phyloP scores from a whole-genome alignment of 1,140 invertebrate genomes.

The Formica selysi region DNA sequence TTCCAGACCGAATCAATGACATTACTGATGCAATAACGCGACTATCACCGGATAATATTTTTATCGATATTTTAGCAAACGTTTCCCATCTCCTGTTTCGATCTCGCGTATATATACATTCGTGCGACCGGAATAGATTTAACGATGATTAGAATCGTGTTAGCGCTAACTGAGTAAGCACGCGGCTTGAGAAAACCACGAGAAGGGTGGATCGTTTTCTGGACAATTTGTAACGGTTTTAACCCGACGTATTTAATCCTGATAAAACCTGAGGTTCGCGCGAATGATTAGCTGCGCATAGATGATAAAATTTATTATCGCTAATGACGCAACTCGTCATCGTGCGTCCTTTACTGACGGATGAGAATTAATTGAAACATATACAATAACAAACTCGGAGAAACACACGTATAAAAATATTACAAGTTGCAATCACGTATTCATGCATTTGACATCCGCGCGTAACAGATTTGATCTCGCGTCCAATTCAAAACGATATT shows the following conservation, averaged over 20 bases:
- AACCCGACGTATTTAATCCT: slow-evolving; percentile 31
- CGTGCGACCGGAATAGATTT: not conserved
- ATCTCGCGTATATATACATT: not conserved
- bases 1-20: slow-evolving; percentile 42
- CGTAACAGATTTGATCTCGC: slow-evolving; percentile 10
- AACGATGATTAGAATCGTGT: slow-evolving; percentile 42
- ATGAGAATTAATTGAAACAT: slow-evolving; percentile 26
- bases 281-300: slow-evolving; percentile 22
- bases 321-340: slow-evolving; percentile 10
- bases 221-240: slow-evolving; percentile 35
- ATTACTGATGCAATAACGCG: slow-evolving; percentile 51
- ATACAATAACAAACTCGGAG: slow-evolving; percentile 2
- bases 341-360: not conserved
- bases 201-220: not conserved
- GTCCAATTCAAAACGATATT: slow-evolving; percentile 8
- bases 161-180: not conserved
- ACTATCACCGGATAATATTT: slow-evolving; percentile 34
- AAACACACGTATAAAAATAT: not conserved
- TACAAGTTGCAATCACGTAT: slow-evolving; percentile 7
- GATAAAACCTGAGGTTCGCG: not conserved
- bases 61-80: slow-evolving; percentile 40
- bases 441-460: not conserved
- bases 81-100: not conserved
- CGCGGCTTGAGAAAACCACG: not conserved
- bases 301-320: slow-evolving; percentile 47